Base-by-base conservation (phyloP, 2,888 invertebrate genomes). In the Baccha elongata region DNA sequence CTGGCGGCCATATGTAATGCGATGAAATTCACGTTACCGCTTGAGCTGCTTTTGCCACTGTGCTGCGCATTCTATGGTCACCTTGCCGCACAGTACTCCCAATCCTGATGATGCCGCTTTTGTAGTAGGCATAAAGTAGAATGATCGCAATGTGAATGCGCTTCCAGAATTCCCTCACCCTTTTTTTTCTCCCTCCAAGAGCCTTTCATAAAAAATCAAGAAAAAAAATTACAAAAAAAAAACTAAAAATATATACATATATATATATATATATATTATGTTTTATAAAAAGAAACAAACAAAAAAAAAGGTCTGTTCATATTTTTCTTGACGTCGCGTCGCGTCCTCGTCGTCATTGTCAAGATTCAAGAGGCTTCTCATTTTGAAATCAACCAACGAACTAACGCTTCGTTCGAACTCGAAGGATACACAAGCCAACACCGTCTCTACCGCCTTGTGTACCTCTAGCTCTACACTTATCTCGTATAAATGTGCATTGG, bases 1-100 rank as follows among this genome's bases (percentile, higher is more conserved):
- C 71, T 83, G 78, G 83, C 76, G 78, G 78, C 78, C 83, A 83
- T 83, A 23, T 83, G 78, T 78, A 68, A 67, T 83, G 78, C 83
- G 72, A 78, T 67, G 72, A 78, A 83, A 83, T 78, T 78, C 83
- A 78, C 83, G 78, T 83, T 74, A 68, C 48, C 75, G 71, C 62
- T 62, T 72, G 23, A 48, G 46, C 46, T 71, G 42, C 35, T 71
- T 42, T 46, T 72, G 72, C 83, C 78, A 78, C 83, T 83, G 78
- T 68, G 72, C 68, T 72, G 72, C 75, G 68, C 79, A 29, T 60
- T 60, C 42, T 60, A 19, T 29, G 44, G 44, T 29, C 44, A 40
- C 37, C 60, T 29, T 29, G 11, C 60, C 40, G 8, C 5, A 32
- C 52, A 29, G 8, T 32, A 17, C n/a, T 58, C 32, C 17, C 32